Conservation (phyloP, 2,888 invertebrate species). For the Clistopyga incitator region DNA sequence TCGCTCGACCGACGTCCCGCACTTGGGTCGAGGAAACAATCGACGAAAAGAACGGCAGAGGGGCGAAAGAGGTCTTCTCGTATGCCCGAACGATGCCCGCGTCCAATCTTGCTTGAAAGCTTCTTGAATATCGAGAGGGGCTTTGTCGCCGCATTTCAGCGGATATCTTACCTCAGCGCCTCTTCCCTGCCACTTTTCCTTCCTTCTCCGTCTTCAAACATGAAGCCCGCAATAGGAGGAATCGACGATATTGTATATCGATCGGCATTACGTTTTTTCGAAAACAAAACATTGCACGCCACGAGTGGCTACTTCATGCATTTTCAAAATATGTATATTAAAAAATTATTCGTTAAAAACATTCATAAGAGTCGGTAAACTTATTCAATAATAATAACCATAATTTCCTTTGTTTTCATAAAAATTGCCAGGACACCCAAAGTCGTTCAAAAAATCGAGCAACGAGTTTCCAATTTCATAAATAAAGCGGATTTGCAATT, state of each 20-base stretch:
- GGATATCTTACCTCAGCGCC: constrained; percentile 38
- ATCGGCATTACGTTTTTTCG: neutral
- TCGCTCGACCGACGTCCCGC: constrained; percentile 32
- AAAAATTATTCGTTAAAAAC: too few species aligned
- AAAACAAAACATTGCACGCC: neutral
- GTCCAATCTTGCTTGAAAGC: constrained; percentile 64
- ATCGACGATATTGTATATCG: constrained; percentile 9
- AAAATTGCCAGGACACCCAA: too few species aligned
- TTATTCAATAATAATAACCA: too few species aligned
- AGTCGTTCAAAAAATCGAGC: too few species aligned
- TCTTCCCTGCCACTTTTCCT: constrained; percentile 15
- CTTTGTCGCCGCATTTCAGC: constrained; percentile 54
- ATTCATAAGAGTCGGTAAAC: too few species aligned
- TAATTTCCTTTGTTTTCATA: too few species aligned
- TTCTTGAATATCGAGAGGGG: constrained; percentile 56
- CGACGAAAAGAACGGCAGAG: constrained; percentile 29
- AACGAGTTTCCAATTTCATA: too few species aligned
- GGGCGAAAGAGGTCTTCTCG: constrained; percentile 19
- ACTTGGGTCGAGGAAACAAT: constrained; percentile 35
- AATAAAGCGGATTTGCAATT: too few species aligned
- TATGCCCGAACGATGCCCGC: constrained; percentile 35
- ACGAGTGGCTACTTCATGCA: neutral
- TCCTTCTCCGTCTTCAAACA: constrained; percentile 14
- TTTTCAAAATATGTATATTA: neutral
- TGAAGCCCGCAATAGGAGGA: constrained; percentile 26